Percentiles rank a stretch among this genome's conserved stretches.
Evolutionary conservation across 2,113 vertebrate genomes (phyloP).

Genomic region (Marmota monax): DNA sequence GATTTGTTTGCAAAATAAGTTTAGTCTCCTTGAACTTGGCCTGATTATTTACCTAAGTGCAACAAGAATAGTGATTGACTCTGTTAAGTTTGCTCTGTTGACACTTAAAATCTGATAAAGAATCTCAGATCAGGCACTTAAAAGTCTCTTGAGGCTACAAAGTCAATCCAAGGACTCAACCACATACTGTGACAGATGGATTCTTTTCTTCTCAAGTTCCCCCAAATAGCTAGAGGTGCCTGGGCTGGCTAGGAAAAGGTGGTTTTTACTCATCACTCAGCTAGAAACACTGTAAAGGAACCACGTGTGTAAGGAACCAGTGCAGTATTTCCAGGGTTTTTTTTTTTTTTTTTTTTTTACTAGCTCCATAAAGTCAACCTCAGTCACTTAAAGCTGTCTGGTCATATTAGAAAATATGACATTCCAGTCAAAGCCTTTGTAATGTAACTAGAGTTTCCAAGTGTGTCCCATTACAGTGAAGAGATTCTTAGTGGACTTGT

Average conservation of each 20-base stretch:
- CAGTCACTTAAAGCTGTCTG: neutral
- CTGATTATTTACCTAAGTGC: neutral
- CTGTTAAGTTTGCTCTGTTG: neutral
- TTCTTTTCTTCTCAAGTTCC: neutral
- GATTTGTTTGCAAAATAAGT: neutral
- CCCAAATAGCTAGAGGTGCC: neutral
- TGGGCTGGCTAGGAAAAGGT: neutral
- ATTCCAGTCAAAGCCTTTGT: neutral
- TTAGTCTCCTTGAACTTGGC: neutral
- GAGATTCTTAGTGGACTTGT: no score
- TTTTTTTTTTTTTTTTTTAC: neutral
- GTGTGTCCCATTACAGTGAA: neutral
- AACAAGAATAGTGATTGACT: neutral
- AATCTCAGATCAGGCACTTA: neutral
- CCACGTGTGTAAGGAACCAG: no score
- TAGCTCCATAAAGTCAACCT: neutral
- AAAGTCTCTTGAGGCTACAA: neutral
- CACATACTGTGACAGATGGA: no score
- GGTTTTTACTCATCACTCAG: neutral
- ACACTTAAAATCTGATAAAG: no score
- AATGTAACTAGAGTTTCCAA: neutral
- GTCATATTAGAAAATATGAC: neutral
- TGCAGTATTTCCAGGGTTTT: neutral
- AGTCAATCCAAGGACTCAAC: neutral
- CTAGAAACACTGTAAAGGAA: neutral